Base-by-base conservation (phyloP, 1,140 invertebrate genomes). In the Calliopsis andreniformis region DNA sequence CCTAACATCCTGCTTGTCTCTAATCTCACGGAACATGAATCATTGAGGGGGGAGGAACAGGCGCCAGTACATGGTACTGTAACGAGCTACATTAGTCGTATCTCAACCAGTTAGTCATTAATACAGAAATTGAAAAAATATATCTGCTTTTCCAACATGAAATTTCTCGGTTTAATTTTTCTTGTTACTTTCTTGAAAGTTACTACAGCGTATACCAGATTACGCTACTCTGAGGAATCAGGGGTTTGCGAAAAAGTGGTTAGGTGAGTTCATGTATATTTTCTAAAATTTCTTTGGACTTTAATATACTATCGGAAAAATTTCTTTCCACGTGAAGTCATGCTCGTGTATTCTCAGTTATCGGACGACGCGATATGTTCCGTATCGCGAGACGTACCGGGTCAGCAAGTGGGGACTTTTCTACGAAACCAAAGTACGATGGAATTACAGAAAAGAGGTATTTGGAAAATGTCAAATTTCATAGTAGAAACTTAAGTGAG, bases 381-480 rank as follows among this genome's bases (percentile, higher is more conserved):
- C 88, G 0, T 88, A 88, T 7, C 0, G 2, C 0, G 85, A 88
- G 64, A 69, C 66, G 0, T 88, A 84, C 32, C 51, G 20, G 5
- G n/a, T 51, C 12, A 69, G 0, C 32, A 69, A 51, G 14, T 80
- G 56, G 43, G 64, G 66, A 1, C 58, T 81, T 1, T 78, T 82
- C 32, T 49, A 59, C 14, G 61, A 62, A 39, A 85, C 47, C 0
- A 72, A 67, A 12, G 6, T 3, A 20, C 78, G 86, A 25, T 72
- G 59, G 30, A 88, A 84, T 45, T 87, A 79, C 49, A 86, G 2
- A 59, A 67, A 5, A 2, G 71, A 85, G 85, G 88, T 89, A 45
- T 53, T 51, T 45, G 4, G 20, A 49, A 23, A 49, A 28, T 0
- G 35, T 28, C 42, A 16, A n/a, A n/a, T n/a, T n/a, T n/a, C n/a